Base-by-base conservation (phyloP, 2,888 invertebrate genomes). In the Drosophila acutilabella region DNA sequence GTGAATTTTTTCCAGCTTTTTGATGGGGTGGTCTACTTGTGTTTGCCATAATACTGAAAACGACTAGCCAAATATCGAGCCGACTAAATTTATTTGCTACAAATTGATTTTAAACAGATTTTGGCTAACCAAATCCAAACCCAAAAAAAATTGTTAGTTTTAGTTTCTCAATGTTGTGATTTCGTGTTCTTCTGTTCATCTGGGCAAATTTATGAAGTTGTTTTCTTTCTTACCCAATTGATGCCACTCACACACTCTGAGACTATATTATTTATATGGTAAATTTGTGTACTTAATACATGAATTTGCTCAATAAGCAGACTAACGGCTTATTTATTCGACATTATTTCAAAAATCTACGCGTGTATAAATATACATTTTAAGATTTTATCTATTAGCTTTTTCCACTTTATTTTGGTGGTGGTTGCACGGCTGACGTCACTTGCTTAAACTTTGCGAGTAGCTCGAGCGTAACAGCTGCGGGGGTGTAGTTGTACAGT, bases 41-140 rank as follows among this genome's bases (percentile, higher is more conserved):
- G 61, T 74, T 75, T 53, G 74, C 64, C 61, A 75, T 74, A 54
- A 75, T 57, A 74, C 64, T 53, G 48, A 23, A 57, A 64, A 59
- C 48, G 52, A 52, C 50, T 60, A 57, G 64, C 52, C 64, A 50
- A 68, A 73, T 74, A 74, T 74, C 62, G 74, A 51, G 2, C 42
- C 13, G 59, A 7, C 60, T 57, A 61, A 73, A 65, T 75, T 75
- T 75, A 76, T 75, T 76, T 76, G 74, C 77, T 60, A 44, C 40
- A 38, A 71, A 76, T 71, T 75, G 77, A 75, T 75, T 75, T 67
- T 74, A 64, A 74, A 64, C 74, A 76, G 74, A 76, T 44, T 57
- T 54, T 42, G 68, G 38, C 41, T 51, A 18, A 47, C 42, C 74
- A 60, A 33, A 44, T 20, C 54, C 18, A 1, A 18, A 20, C 33